phyloP scores from a whole-genome alignment of 2,888 invertebrate species.

The Nesidiocoris tenuis region DNA sequence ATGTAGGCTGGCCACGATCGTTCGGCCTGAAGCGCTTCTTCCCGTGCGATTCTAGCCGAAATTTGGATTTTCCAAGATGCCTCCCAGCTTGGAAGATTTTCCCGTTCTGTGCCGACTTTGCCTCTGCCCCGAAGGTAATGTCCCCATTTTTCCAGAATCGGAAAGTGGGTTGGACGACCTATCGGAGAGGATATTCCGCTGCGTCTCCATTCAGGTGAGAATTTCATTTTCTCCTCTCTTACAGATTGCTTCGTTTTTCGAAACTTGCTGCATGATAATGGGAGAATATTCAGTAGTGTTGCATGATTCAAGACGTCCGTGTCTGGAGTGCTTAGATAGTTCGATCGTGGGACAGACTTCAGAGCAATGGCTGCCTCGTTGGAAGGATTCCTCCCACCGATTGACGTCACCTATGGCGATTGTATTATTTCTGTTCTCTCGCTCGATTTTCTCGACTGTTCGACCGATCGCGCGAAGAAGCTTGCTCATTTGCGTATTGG shows the following conservation, averaged over 20 bases:
- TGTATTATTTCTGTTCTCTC: neutral
- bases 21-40: neutral
- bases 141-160: constrained; percentile 26
- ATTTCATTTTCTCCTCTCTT: neutral
- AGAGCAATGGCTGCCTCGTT: constrained; percentile 1
- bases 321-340: neutral
- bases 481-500: too few relatives aligned
- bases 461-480: too few relatives aligned
- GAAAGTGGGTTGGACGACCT: constrained; percentile 26
- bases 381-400: neutral
- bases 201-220: constrained; percentile 39
- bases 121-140: constrained; percentile 25
- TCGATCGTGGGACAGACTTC: neutral
- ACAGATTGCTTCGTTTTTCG: neutral
- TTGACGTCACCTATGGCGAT: neutral
- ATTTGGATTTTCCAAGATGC: neutral
- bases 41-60: neutral
- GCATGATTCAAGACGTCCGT: too few relatives aligned
- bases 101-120: constrained; percentile 32
- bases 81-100: constrained; percentile 3
- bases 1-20: neutral
- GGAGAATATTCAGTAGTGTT: too few relatives aligned
- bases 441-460: neutral
- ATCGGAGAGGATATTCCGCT: constrained; percentile 25
- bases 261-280: too few relatives aligned